Conservation (phyloP, 2,797 vertebrate genomes). For the Gymnoscopelus microlampas region DNA sequence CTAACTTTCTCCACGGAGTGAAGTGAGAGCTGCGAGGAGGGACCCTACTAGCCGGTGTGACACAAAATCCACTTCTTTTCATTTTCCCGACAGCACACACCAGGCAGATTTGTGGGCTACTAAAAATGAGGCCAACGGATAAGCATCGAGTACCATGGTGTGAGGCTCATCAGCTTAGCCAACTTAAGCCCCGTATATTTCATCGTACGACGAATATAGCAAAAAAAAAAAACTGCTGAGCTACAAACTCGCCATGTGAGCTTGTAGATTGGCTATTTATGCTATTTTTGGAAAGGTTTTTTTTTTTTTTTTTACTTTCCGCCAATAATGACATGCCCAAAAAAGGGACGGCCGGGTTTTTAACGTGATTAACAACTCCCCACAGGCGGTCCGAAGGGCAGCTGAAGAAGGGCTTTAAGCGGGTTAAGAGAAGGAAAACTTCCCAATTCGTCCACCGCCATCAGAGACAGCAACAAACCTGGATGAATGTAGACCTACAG, state of each 20-base stretch:
- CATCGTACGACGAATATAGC: too few relatives aligned
- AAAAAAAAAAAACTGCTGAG: too few relatives aligned
- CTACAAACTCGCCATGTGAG: too few relatives aligned
- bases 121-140: slow-evolving; percentile 52
- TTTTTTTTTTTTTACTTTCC: too few relatives aligned
- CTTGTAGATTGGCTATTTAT: too few relatives aligned
- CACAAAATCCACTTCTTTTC: slow-evolving; percentile 21
- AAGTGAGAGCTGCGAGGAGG: slow-evolving; percentile 42
- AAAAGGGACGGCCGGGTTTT: too few relatives aligned
- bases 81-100: slow-evolving; percentile 26
- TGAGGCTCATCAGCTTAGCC: slow-evolving; percentile 16
- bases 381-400: slow-evolving; percentile 19
- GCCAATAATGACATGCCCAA: too few relatives aligned
- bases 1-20: slow-evolving; percentile 23
- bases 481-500: slow-evolving; percentile 27
- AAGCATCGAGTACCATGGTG: slow-evolving; percentile 24
- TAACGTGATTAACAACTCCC: not conserved
- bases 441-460: slow-evolving; percentile 29
- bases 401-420: slow-evolving; percentile 23
- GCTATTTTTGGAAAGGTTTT: too few relatives aligned
- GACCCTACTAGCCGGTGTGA: slow-evolving; percentile 19
- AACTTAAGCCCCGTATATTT: too few relatives aligned
- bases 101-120: slow-evolving; percentile 43
- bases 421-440: slow-evolving; percentile 44
- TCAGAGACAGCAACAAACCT: slow-evolving; percentile 30